Evolutionary conservation across 2,113 vertebrate genomes (phyloP).

Genomic region (Catharus bicknelli): DNA sequence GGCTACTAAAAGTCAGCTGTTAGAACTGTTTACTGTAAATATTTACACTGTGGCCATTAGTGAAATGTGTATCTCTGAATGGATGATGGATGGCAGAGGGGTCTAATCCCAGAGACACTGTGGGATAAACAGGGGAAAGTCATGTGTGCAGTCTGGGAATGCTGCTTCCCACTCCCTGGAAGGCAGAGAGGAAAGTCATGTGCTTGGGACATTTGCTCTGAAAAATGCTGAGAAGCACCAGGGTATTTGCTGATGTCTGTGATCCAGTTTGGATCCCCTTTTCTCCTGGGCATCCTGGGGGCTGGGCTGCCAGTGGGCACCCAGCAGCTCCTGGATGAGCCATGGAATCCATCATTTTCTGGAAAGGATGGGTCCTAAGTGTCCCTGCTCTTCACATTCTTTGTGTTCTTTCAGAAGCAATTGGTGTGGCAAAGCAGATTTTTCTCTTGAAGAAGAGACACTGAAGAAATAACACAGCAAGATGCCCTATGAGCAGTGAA

Average conservation of each 20-base stretch:
- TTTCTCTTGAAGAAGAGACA: background rate
- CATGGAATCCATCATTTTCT: background rate
- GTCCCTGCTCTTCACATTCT: background rate
- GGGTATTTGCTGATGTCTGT: background rate
- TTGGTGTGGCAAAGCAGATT: background rate
- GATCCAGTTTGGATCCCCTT: background rate
- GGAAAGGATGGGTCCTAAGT: background rate
- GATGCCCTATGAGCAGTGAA: background rate
- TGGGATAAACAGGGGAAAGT: constrained; percentile 44
- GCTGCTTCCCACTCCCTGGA: background rate
- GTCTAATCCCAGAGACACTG: constrained; percentile 39
- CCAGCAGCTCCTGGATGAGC: background rate
- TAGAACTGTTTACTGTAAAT: constrained; percentile 63
- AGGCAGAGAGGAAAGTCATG: background rate
- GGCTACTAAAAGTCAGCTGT: constrained; percentile 49
- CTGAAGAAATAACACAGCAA: background rate
- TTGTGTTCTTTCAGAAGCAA: background rate
- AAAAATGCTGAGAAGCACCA: background rate
- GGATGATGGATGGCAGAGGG: constrained; percentile 44
- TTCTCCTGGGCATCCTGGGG: background rate
- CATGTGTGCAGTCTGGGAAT: background rate
- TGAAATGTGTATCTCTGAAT: constrained; percentile 24
- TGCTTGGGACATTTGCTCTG: background rate
- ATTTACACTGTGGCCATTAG: constrained; percentile 58
- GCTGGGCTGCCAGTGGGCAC: background rate